Evolutionary conservation across 2,797 vertebrate genomes (phyloP), one percentile per base, ranked within the genome.

Genomic region (Catamblyrhynchus diadema): DNA sequence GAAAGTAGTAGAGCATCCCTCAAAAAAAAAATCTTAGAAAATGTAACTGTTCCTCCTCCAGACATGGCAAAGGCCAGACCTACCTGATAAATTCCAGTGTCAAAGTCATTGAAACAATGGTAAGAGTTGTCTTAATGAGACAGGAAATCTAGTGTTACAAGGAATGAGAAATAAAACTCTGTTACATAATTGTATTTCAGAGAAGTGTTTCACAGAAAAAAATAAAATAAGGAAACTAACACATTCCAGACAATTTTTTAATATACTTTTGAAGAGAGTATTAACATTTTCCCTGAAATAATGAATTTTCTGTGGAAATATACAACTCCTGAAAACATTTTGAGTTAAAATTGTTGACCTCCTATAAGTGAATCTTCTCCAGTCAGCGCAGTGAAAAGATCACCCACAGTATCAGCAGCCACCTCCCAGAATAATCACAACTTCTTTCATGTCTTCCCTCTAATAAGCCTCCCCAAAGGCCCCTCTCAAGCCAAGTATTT

Each of bases 401-500:
- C 62, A 82, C 67, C 17, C 6, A 0, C n/a, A 3, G 0, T 19
- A 79, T 73, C 88, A 95, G 81, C 74, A 85, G 35, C 44, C 81
- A 79, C 78, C 56, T 93, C 86, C 67, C 56, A 70, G 70, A 86
- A 94, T 82, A 93, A 93, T 72, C 42, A 9, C 53, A 30, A 11
- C 14, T 69, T 83, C 94, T 88, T 93, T 94, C 35, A 61, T 54
- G 85, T 72, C 54, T 91, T 94, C 70, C 77, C 73, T 84, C 65
- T 88, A 44, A 61, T 24, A 16, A 92, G 42, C 61, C 57, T 83
- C 72, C 21, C 59, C 7, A 13, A 83, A 95, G 84, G 78, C 48
- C 61, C 27, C 67, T 93, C 92, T 94, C 53, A 60, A 83, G 72
- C 61, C 77, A 95, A 93, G 84, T 85, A 81, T 82, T 71, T 92